Conservation (phyloP, 2,888 invertebrate species). For the Scelioninae gen. 2 region DNA sequence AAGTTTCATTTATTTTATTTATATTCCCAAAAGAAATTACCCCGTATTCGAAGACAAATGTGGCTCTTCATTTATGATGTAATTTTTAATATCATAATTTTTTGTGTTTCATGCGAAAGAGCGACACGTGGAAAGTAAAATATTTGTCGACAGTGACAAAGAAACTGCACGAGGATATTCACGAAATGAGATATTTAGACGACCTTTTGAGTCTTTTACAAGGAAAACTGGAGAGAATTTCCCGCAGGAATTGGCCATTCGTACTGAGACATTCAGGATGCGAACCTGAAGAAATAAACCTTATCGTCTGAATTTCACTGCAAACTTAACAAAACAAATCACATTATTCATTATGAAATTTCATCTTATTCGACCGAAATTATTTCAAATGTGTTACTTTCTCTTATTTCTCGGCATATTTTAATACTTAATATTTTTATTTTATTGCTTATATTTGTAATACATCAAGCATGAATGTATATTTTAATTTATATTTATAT, state of each 20-base stretch:
- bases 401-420: no score
- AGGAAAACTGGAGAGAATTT: constrained; percentile 70
- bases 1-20: not conserved
- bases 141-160: constrained; percentile 65
- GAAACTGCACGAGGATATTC: constrained; percentile 67
- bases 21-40: not conserved
- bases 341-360: constrained; percentile 18
- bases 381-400: no score
- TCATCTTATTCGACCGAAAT: no score
- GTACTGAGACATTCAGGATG: constrained; percentile 64
- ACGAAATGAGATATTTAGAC: constrained; percentile 70
- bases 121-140: constrained; percentile 67
- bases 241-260: constrained; percentile 72
- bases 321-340: constrained; percentile 30
- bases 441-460: no score
- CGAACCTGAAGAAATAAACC: constrained; percentile 69
- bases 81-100: constrained; percentile 17
- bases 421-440: no score
- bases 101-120: constrained; percentile 62
- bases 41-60: not conserved
- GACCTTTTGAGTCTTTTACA: constrained; percentile 70
- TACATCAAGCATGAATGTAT: no score
- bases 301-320: constrained; percentile 63
- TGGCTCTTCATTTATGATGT: not conserved
- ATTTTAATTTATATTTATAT: no score